Conservation (phyloP, 2,113 vertebrate genomes). For the Anguilla rostrata region DNA sequence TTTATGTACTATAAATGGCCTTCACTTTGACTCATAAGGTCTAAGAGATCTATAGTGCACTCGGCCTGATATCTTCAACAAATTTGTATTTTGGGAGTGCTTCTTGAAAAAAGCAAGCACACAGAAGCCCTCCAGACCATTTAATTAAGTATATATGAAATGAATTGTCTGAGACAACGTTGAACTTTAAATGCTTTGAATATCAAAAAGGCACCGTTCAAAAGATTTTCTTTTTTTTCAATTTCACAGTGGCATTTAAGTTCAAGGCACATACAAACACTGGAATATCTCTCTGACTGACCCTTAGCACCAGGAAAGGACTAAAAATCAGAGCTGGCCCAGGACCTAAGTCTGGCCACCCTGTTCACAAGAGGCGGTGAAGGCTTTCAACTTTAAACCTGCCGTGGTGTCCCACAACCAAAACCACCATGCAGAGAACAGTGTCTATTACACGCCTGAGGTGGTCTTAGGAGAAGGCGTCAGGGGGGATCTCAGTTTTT, state of each 20-base stretch:
- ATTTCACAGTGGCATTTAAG: background rate
- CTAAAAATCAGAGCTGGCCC: background rate
- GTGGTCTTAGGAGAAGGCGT: constrained; percentile 18
- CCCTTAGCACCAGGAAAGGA: background rate
- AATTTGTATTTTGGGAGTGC: background rate
- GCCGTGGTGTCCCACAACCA: background rate
- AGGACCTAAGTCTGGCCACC: background rate
- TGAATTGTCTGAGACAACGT: background rate
- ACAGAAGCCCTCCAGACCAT: background rate
- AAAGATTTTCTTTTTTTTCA: background rate
- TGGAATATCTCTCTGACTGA: background rate
- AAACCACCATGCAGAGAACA: constrained; percentile 19
- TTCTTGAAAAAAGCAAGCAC: background rate
- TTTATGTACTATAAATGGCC: background rate
- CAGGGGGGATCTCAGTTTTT: constrained; percentile 27
- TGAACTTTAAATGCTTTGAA: background rate
- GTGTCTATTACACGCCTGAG: constrained; percentile 27
- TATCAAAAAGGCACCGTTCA: background rate
- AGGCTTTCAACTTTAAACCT: constrained; percentile 2
- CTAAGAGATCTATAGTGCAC: background rate
- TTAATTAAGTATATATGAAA: background rate
- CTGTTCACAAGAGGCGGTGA: background rate
- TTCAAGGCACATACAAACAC: background rate
- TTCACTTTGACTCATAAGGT: background rate
- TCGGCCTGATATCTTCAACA: background rate